Base-by-base conservation (phyloP, 2,888 invertebrate species). In the Lithophane ornitopus region DNA sequence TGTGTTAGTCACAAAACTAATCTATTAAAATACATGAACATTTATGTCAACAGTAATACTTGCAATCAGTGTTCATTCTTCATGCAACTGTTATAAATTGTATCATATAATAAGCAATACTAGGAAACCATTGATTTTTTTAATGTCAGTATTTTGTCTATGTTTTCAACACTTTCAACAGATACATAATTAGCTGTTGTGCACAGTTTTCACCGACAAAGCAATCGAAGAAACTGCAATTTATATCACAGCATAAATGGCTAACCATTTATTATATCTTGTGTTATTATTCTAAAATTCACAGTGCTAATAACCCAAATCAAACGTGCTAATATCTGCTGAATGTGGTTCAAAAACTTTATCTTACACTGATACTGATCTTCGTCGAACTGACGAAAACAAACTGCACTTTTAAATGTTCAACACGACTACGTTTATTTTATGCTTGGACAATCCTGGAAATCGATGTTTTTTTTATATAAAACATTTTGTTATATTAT, bases 381-480 rank as follows among this genome's bases (percentile, higher is more conserved):
- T 79, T 78, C 75, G 44, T 46, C 67, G 66, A 73, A 41, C 67
- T 41, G 67, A 77, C 68, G 26, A 73, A 49, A 71, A 66, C n/a
- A 77, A 63, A 62, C 80, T 80, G 82, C 81, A 80, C 82, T 78
- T 82, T 89, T 93, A 93, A 83, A 93, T 86, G 85, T 91, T 93
- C 89, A 93, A 89, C 84, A 93, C 89, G 88, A 93, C 82, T 81
- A 93, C 90, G 85, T 90, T 93, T 88, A 93, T 89, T 89, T 91
- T 94, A 91, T 90, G 90, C 91, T 93, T 94, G 88, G 88, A 74
- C 74, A 89, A 76, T 89, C 94, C 95, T 95, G 95, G 74, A 93
- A 94, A 89, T 69, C 83, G 87, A 84, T 41, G 72, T 28, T 28
- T 59, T 59, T 26, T 16, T 26, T 54, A 44, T 44, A 46, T 11